A percentile compares a stretch with the other conserved stretches of the same genome.
Conservation (phyloP, 64 coral and sea anemone species). For the Pocillopora verrucosa region DNA sequence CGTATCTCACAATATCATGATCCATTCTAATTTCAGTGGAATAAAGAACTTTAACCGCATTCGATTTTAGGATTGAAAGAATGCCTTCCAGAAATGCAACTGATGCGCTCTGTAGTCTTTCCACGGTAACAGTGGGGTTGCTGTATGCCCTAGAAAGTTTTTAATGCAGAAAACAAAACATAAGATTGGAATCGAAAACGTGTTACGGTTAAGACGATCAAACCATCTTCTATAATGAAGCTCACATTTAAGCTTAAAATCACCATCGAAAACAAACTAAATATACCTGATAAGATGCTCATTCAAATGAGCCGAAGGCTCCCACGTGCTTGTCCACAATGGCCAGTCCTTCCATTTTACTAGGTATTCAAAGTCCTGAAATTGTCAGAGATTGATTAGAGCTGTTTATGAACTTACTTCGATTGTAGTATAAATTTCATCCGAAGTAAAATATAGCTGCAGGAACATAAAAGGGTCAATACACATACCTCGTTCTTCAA, state of each 20-base stretch:
- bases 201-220: background rate
- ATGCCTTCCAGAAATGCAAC: too few relatives aligned
- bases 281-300: slow-evolving; percentile 15
- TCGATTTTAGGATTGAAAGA: background rate
- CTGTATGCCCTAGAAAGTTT: slow-evolving; percentile 13
- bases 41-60: background rate
- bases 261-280: slow-evolving; percentile 10
- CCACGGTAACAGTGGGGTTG: slow-evolving; percentile 5
- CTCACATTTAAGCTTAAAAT: background rate
- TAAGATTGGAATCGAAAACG: slow-evolving; percentile 7
- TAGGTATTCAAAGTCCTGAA: too few relatives aligned
- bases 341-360: too few relatives aligned
- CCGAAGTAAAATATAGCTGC: too few relatives aligned
- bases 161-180: slow-evolving; percentile 12
- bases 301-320: background rate
- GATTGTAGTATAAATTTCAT: too few relatives aligned
- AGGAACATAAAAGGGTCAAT: too few relatives aligned
- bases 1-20: slow-evolving; percentile 31
- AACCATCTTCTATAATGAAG: too few relatives aligned
- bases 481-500: too few relatives aligned
- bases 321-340: too few relatives aligned
- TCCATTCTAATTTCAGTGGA: slow-evolving; percentile 8
- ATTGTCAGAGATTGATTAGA: too few relatives aligned
- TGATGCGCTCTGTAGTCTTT: background rate
- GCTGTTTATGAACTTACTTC: too few relatives aligned